phyloP scores from a whole-genome alignment of 2,113 vertebrate genomes.

The Nannobrachium achirus region DNA sequence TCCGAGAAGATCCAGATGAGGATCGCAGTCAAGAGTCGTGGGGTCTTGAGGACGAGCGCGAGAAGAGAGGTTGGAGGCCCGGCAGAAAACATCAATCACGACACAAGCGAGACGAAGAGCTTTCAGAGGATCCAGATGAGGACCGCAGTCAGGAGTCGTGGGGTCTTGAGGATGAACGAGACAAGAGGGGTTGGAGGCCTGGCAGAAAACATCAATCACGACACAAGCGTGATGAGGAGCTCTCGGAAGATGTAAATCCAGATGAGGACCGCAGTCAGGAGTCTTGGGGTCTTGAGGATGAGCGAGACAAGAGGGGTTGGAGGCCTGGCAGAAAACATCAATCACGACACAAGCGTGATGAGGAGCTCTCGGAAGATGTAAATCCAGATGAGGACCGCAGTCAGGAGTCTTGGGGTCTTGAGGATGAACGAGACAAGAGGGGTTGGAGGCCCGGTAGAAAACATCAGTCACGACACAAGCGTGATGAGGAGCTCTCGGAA shows the following conservation, averaged over 20 bases:
- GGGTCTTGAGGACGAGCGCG: slow-evolving; percentile 40
- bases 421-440: slow-evolving; percentile 36
- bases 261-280: slow-evolving; percentile 63
- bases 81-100: slow-evolving; percentile 51
- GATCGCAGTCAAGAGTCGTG: slow-evolving; percentile 68
- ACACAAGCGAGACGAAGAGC: slow-evolving; percentile 57
- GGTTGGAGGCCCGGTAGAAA: slow-evolving; percentile 46
- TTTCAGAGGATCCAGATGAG: slow-evolving; percentile 36
- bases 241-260: slow-evolving; percentile 23
- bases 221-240: slow-evolving; percentile 57
- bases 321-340: slow-evolving; percentile 44
- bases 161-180: slow-evolving; percentile 49
- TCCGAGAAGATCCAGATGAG: slow-evolving; percentile 43
- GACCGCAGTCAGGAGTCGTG: slow-evolving; percentile 61
- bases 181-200: slow-evolving; percentile 64
- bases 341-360: slow-evolving; percentile 45
- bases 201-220: slow-evolving; percentile 51
- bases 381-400: slow-evolving; percentile 61
- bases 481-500: slow-evolving; percentile 55
- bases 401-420: slow-evolving; percentile 66
- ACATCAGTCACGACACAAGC: slow-evolving; percentile 53
- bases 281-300: slow-evolving; percentile 41
- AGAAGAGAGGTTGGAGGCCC: slow-evolving; percentile 55
- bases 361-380: slow-evolving; percentile 48
- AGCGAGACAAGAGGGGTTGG: slow-evolving; percentile 46